Conservation (phyloP, 2,888 invertebrate species). For the Syrphus vitripennis region DNA sequence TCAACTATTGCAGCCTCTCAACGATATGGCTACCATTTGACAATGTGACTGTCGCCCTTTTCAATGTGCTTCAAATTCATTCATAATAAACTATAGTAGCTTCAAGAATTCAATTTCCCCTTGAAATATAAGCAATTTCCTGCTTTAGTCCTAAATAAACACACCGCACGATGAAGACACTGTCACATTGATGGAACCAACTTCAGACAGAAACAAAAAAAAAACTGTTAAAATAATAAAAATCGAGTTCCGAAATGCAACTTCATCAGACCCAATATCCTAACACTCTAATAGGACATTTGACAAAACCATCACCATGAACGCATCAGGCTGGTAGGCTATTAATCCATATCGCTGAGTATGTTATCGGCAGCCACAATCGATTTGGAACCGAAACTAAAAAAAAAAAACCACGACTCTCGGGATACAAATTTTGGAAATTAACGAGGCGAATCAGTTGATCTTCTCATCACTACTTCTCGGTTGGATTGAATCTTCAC, state of each 20-base stretch:
- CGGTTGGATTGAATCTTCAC: background rate
- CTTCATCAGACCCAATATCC: slow-evolving; percentile 42
- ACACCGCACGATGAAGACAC: slow-evolving; percentile 13
- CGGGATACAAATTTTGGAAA: slow-evolving; percentile 35
- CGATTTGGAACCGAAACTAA: background rate
- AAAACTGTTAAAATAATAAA: slow-evolving; percentile 65
- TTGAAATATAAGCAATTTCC: slow-evolving; percentile 70
- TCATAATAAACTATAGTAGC: background rate
- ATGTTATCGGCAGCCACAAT: slow-evolving; percentile 37
- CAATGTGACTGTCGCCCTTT: slow-evolving; percentile 62
- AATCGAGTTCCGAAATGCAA: slow-evolving; percentile 36
- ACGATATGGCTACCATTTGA: slow-evolving; percentile 66
- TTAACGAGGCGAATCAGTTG: slow-evolving; percentile 61
- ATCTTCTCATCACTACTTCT: slow-evolving; percentile 39
- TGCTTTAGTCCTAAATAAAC: slow-evolving; percentile 69
- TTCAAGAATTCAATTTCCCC: slow-evolving; percentile 66
- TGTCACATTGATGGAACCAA: slow-evolving; percentile 32
- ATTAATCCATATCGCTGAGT: slow-evolving; percentile 44
- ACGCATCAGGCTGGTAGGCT: background rate
- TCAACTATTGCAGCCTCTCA: slow-evolving; percentile 56
- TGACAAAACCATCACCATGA: background rate
- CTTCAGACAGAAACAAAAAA: slow-evolving; percentile 18
- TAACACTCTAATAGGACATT: slow-evolving; percentile 9
- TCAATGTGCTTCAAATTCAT: slow-evolving; percentile 37
- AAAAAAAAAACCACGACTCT: background rate